Base-by-base conservation (phyloP, 2,888 invertebrate genomes). In the Synergus umbraculus region DNA sequence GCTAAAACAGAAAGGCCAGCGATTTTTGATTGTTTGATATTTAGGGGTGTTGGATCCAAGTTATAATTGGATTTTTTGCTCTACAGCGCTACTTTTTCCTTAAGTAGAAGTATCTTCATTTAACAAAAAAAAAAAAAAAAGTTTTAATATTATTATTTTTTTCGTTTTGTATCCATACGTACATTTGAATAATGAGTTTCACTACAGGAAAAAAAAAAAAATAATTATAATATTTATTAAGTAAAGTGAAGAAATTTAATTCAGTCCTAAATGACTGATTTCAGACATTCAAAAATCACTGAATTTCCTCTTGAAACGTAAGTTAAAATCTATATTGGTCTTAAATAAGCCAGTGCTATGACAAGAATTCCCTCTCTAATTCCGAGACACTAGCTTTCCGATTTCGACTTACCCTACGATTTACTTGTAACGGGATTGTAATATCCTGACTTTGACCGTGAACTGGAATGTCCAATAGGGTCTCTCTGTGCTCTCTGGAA, bases 381-480 rank as follows among this genome's bases (percentile, higher is more conserved):
- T 94, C 94, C 41, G 92, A 90, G 65, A 93, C 93, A 83, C 94
- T 92, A 63, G 93, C 93, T 54, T 93, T 93, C 78, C 93, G 92
- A 83, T 91, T 93, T 81, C 92, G 90, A 81, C 90, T 91, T 76
- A 92, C 88, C 49, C 93, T 91, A 65, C 93, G 91, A 82, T 92
- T 92, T 3, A 93, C 93, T 85, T 93, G 93, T 82, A 94, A 87
- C 22, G 94, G 94, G 80, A 94, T 90, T 2, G 93, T 94, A 3
- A 92, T 89, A 83, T 94, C 94, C 83, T 94, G 93, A 84, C 88
- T 93, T 87, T 94, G 94, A 9, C 93, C 93, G 76, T 90, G 89
- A 22, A 92, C 92, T 0, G 94, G 94, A 85, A 95, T 92, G 88
- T 95, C 96, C 85, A 95, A 93, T 88, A 96, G 92, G 3, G 92